Evolutionary conservation across 2,888 invertebrate species (phyloP), one percentile per base, ranked within the genome.

Genomic region (Coenonympha glycerion): DNA sequence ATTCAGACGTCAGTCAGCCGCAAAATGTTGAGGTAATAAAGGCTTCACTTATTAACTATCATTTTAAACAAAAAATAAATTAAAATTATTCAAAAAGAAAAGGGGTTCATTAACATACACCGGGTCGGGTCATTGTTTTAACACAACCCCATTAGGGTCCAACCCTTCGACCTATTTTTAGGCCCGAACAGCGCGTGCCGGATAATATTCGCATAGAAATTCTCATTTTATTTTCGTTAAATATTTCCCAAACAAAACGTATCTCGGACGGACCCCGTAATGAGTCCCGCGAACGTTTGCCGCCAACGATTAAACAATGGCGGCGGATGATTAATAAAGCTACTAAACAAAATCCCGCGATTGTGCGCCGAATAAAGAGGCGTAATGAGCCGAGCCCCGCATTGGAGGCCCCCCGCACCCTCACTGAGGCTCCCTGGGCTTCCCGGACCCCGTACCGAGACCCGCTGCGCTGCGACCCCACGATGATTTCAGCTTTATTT

Each of bases 281-380:
- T 39, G 48, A 52, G 40, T 13, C 26, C 39, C 31, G 36, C 39
- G 34, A 49, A 53, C 42, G 36, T 53, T 53, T 50, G 8, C 45
- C 36, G 41, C 30, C 37, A 21, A 33, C 9, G 39, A 33, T 47
- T 33, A 53, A 53, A 53, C 53, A 53, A 50, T 42, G 24, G 33
- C 28, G 19, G 8, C 2, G 24, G 37, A 15, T 47, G 42, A 50
- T 50, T 53, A 53, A 50, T 53, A 53, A 47, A 47, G 42, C 50
- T 31, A 42, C 31, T 34, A 39, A 49, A 39, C 44, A 37, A 19
- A 40, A 33, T 31, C 30, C 28, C 9, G 46, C 40, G 33, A 39
- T 28, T 39, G 31, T 44, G 49, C 39, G 49, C 45, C 30, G 49
- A 34, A 42, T 42, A 47, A 47, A 49, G 49, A 31, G 49, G 18